Evolutionary conservation across 1,140 invertebrate genomes (phyloP), one percentile per base, ranked within the genome.

Genomic region (Meteorus sp.): DNA sequence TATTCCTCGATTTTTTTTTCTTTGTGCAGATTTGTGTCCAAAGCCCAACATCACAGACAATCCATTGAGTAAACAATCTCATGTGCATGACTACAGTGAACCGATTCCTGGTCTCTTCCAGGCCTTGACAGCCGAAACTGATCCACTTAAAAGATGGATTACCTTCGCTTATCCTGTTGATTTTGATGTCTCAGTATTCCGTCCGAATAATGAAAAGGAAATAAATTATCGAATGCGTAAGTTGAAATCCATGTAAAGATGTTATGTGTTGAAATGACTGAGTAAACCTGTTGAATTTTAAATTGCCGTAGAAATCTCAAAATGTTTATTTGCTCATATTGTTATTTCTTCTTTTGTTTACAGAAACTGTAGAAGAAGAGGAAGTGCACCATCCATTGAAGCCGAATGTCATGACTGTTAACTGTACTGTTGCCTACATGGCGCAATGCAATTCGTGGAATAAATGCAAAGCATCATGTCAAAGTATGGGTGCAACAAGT

Each of bases 391-490:
- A 84, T 63, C 81, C 85, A 2, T 66, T 83, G 13, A 88, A 86
- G 69, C 80, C 81, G 1, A 85, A 90, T 70, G 73, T 82, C 4
- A 81, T 87, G 60, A 88, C 86, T 3, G 81, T 91, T 0, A 97
- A 97, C 79, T 98, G 95, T 74, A 95, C 93, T 5, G 94, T 97
- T 0, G 93, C 92, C 1, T 98, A 91, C 76, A 89, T 95, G 87
- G 86, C 89, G 17, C 87, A 94, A 68, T 97, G 95, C 74, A 90
- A 91, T 81, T 92, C 94, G 2, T 88, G 88, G 81, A 88, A 89
- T 69, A 96, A 95, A 73, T 98, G 94, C 73, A 87, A 86, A 67
- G 82, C 81, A 3, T 86, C 86, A 6, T 96, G 93, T 72, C 84
- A 86, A 59, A 90, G 90, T 0, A 90, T 89, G 85, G 89, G 89